Evolutionary conservation across 2,113 vertebrate species (phyloP).

Genomic region (Helogale parvula): DNA sequence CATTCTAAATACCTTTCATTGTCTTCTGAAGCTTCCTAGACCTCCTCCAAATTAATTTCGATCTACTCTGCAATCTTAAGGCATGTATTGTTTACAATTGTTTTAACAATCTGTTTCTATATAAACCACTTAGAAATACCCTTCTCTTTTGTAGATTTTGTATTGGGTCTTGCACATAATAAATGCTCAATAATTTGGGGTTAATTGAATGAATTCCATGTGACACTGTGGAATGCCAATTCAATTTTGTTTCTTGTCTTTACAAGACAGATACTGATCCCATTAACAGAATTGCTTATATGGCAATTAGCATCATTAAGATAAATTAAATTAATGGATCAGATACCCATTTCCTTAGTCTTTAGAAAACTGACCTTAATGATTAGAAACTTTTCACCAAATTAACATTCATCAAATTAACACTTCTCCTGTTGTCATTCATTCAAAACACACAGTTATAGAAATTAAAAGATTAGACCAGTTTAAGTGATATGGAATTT

Average conservation of each 20-base stretch:
- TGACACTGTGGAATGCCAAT: constrained; percentile 54
- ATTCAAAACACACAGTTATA: neutral
- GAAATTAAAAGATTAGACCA: constrained; percentile 31
- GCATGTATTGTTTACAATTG: neutral
- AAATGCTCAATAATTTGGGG: constrained; percentile 64
- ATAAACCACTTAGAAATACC: neutral
- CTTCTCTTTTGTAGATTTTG: neutral
- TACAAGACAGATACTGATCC: constrained; percentile 62
- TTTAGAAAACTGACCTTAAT: constrained; percentile 25
- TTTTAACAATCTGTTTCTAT: constrained; percentile 8
- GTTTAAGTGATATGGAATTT: neutral
- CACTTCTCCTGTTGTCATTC: constrained; percentile 16
- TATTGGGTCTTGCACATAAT: neutral
- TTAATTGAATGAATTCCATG: constrained; percentile 64
- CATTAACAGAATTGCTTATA: constrained; percentile 72
- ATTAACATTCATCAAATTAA: constrained; percentile 65
- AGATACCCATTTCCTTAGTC: constrained; percentile 39
- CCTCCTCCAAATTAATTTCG: neutral
- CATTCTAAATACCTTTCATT: neutral
- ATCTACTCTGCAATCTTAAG: neutral
- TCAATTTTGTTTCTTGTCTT: constrained; percentile 68
- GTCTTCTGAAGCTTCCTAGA: neutral
- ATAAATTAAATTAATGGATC: constrained; percentile 71
- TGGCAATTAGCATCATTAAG: constrained; percentile 72
- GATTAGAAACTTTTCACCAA: constrained; percentile 55